A percentile compares a stretch with the other conserved stretches of the same genome.
These are phyloP conservation scores for Acanthornis magna DNA, from an alignment of 2,797 vertebrate species.

Conservation along the genomic window DNA sequence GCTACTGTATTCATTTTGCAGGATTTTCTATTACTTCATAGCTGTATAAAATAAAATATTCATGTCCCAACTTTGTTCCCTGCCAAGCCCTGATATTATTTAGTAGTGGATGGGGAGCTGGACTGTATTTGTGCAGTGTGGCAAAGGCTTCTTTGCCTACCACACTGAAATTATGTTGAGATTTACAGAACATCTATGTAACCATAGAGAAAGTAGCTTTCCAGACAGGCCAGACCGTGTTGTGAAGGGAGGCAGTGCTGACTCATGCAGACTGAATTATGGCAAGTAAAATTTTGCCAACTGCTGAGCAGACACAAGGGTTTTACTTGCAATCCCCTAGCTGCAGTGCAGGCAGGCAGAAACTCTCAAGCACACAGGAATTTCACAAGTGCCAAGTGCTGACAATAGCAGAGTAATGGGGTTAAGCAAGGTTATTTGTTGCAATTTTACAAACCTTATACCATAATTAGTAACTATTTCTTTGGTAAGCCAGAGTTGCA, in stretches of 20 bases:
- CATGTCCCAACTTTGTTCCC: neutral
- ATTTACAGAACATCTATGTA: slow-evolving; percentile 11
- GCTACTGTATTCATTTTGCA: neutral
- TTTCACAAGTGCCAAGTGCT: neutral
- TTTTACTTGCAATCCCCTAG: neutral
- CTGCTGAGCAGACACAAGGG: slow-evolving; percentile 18
- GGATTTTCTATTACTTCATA: slow-evolving; percentile 8
- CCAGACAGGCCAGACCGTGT: neutral
- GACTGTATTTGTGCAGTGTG: neutral
- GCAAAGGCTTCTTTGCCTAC: neutral
- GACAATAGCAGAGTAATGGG: neutral
- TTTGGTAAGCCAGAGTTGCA: neutral
- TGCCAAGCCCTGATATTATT: neutral
- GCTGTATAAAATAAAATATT: slow-evolving; percentile 19
- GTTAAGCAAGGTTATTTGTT: neutral
- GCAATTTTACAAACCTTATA: slow-evolving; percentile 1
- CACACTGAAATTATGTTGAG: neutral
- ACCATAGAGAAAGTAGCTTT: slow-evolving; percentile 24
- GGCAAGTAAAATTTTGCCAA: slow-evolving; percentile 31
- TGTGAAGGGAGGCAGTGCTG: neutral
- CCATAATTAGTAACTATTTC: slow-evolving; percentile 2
- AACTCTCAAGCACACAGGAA: neutral
- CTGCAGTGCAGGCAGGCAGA: neutral
- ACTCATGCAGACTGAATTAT: slow-evolving; percentile 33
- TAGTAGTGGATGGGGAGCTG: neutral